Conservation (phyloP, 1,140 invertebrate species). For the Saccostrea cuccullata region DNA sequence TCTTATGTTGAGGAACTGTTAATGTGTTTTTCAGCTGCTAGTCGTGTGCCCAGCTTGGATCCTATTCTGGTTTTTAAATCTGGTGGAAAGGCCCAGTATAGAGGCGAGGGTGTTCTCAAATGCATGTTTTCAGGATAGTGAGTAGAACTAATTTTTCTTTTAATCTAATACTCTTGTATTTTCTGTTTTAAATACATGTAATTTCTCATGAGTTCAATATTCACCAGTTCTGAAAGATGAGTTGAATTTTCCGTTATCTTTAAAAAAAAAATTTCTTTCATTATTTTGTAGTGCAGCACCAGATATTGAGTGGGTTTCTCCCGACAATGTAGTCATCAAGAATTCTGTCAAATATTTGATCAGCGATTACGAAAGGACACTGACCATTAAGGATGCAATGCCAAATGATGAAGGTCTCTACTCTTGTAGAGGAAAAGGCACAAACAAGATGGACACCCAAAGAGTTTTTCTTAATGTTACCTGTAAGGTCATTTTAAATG, state of each 20-base stretch:
- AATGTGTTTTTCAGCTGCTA: not conserved
- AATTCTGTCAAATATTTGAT: slow-evolving; percentile 9
- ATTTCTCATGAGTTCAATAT: no score
- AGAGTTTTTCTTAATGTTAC: slow-evolving; percentile 20
- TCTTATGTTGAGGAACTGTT: no score
- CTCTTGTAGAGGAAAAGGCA: slow-evolving; percentile 11
- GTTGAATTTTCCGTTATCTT: not conserved
- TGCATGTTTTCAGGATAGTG: slow-evolving; percentile 26
- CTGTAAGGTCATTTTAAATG: not conserved
- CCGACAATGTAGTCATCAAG: not conserved
- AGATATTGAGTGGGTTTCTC: slow-evolving; percentile 12
- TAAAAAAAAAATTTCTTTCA: not conserved
- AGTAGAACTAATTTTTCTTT: not conserved
- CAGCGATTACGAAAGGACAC: not conserved
- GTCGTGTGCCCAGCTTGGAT: not conserved
- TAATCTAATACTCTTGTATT: no score
- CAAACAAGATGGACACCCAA: not conserved
- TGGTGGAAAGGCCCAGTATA: not conserved
- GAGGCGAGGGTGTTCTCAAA: not conserved
- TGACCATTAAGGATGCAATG: not conserved
- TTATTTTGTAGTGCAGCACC: slow-evolving; percentile 10
- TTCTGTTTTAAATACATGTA: no score
- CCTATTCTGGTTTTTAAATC: not conserved
- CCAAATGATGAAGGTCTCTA: slow-evolving; percentile 6
- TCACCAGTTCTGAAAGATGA: no score